Conservation (phyloP, 2,113 vertebrate genomes). For the Oxyura jamaicensis region DNA sequence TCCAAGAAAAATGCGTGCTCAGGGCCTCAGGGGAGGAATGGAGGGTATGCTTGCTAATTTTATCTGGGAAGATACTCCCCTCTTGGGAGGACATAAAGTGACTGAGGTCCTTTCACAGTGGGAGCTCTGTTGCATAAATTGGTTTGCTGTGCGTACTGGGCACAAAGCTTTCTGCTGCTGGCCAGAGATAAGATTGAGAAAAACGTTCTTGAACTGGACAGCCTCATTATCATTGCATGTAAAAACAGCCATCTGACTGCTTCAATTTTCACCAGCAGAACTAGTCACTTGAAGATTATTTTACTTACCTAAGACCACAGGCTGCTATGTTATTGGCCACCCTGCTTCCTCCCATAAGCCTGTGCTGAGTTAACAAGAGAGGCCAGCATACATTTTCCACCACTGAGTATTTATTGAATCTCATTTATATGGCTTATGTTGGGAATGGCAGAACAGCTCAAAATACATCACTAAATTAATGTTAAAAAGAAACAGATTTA, state of each 20-base stretch:
- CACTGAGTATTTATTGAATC: not conserved
- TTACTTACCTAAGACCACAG: not conserved
- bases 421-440: not conserved
- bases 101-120: not conserved
- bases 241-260: not conserved
- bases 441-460: not conserved
- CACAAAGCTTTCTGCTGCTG: not conserved
- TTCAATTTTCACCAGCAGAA: not conserved
- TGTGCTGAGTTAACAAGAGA: not conserved
- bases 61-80: not conserved
- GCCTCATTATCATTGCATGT: not conserved
- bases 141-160: not conserved
- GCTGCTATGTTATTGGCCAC: fast-evolving
- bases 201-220: not conserved
- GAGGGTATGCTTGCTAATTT: not conserved
- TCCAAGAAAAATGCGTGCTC: not conserved
- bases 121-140: not conserved
- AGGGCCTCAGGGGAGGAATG: not conserved
- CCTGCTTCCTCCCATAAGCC: not conserved
- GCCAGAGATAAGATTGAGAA: not conserved
- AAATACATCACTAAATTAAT: not conserved
- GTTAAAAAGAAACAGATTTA: not conserved
- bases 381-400: not conserved
- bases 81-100: not conserved
- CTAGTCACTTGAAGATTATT: not conserved